Conservation (phyloP, 2,797 vertebrate genomes). For the Spea hammondii region DNA sequence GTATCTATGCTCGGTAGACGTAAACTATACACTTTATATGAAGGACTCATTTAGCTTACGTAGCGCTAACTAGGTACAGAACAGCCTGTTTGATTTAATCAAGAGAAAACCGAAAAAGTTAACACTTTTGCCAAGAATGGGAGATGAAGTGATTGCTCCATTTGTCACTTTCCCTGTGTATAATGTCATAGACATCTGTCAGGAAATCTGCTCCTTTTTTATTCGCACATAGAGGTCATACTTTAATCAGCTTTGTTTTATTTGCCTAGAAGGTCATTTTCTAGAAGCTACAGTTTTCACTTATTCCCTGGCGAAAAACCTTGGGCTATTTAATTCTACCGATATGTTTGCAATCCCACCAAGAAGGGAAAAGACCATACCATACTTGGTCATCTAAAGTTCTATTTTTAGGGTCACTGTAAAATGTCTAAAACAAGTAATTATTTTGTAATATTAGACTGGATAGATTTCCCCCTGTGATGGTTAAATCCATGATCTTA, state of each 20-base stretch:
- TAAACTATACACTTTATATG: not conserved
- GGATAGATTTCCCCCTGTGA: not conserved
- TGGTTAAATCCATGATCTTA: not conserved
- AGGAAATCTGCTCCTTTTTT: not conserved
- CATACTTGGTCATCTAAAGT: too few relatives aligned
- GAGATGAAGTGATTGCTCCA: not conserved
- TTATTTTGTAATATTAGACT: not conserved
- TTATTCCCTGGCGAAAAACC: not conserved
- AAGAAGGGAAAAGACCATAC: not conserved
- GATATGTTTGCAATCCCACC: not conserved
- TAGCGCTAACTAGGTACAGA: too few relatives aligned
- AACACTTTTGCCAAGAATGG: not conserved
- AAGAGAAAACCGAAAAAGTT: not conserved
- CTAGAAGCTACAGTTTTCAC: not conserved
- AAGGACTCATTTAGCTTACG: too few relatives aligned
- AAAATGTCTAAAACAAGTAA: too few relatives aligned
- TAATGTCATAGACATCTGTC: too few relatives aligned
- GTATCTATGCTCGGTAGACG: not conserved
- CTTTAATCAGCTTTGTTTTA: conserved; percentile 2
- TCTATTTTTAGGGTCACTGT: too few relatives aligned
- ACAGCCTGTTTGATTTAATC: not conserved
- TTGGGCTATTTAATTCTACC: not conserved
- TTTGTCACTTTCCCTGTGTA: too few relatives aligned
- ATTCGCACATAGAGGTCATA: not conserved
- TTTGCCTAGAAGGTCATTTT: conserved; percentile 17